These are phyloP conservation scores for Aphaenogaster floridana DNA, from an alignment of 1,140 invertebrate genomes.

Conservation along the genomic window DNA sequence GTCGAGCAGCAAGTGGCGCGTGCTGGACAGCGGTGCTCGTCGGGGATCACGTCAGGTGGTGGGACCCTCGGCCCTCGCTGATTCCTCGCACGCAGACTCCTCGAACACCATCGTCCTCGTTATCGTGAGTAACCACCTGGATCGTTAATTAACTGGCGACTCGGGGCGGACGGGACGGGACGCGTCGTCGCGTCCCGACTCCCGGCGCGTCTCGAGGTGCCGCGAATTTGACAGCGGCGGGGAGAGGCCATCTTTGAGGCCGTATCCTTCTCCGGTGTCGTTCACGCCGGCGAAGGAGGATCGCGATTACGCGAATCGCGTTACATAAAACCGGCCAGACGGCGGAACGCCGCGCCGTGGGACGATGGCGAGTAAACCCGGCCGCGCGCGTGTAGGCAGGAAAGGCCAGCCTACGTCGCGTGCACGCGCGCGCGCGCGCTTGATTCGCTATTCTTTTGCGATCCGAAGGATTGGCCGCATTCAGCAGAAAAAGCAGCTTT, in stretches of 20 bases:
- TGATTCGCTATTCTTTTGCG: not conserved
- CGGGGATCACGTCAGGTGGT: slow-evolving; percentile 67
- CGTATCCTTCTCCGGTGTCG: slow-evolving; percentile 33
- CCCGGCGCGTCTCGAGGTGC: not conserved
- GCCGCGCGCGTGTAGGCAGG: slow-evolving; percentile 39
- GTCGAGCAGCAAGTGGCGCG: slow-evolving; percentile 37
- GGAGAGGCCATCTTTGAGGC: slow-evolving; percentile 76
- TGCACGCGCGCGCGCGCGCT: not conserved
- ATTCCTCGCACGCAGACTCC: slow-evolving; percentile 25
- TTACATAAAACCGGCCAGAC: slow-evolving; percentile 71
- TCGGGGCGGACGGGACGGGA: not conserved
- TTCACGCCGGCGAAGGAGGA: slow-evolving; percentile 68
- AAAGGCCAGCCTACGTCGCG: slow-evolving; percentile 43
- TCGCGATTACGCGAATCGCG: slow-evolving; percentile 68
- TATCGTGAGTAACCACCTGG: slow-evolving; percentile 71
- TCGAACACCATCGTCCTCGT: slow-evolving; percentile 59
- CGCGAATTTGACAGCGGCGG: slow-evolving; percentile 58
- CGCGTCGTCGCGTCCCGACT: not conserved
- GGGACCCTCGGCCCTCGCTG: slow-evolving; percentile 35
- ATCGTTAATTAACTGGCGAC: not conserved
- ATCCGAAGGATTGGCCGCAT: not conserved
- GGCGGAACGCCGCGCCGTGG: slow-evolving; percentile 29
- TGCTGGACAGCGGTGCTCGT: slow-evolving; percentile 20
- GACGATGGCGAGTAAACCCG: slow-evolving; percentile 48
- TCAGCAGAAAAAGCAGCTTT: no score